Evolutionary conservation across 37 sponge, comb jelly and placozoan species (phyloP).

Genomic region (Ianthella basta): DNA sequence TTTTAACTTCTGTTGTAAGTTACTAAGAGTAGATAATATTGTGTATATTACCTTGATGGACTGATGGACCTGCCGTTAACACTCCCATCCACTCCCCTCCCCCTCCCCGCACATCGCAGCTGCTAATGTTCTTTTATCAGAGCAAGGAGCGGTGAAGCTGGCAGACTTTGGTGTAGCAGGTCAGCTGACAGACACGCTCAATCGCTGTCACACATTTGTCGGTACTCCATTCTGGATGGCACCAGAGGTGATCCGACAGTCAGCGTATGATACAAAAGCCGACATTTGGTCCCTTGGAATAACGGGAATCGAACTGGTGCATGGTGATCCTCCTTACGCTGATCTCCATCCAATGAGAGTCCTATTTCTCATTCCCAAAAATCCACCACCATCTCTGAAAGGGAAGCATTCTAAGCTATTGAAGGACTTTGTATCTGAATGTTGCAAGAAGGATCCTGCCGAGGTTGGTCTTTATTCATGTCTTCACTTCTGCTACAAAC

Average conservation of each 20-base stretch:
- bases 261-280: conserved; percentile 56
- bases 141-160: conserved; percentile 76
- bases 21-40: too few species aligned
- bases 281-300: conserved; percentile 82
- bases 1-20: too few species aligned
- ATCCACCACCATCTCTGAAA: conserved; percentile 64
- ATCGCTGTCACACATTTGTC: conserved; percentile 66
- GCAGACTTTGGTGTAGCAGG: conserved; percentile 89
- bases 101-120: conserved; percentile 30
- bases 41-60: too few species aligned
- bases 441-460: conserved; percentile 73
- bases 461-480: conserved; percentile 45
- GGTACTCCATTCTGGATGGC: conserved; percentile 74
- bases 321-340: conserved; percentile 64
- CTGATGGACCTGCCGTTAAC: too few species aligned
- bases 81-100: too few species aligned
- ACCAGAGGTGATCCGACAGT: conserved; percentile 59
- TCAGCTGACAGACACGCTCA: conserved; percentile 80
- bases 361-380: conserved; percentile 76
- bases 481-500: background rate
- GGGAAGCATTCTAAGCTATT: conserved; percentile 69
- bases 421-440: conserved; percentile 78
- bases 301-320: conserved; percentile 66
- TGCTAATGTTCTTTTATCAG: conserved; percentile 79
- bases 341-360: conserved; percentile 87